Percentiles rank a stretch among this genome's conserved stretches.
These are phyloP conservation scores for Myanophis thanlyinensis DNA, from an alignment of 2,113 vertebrate species.

Conservation along the genomic window DNA sequence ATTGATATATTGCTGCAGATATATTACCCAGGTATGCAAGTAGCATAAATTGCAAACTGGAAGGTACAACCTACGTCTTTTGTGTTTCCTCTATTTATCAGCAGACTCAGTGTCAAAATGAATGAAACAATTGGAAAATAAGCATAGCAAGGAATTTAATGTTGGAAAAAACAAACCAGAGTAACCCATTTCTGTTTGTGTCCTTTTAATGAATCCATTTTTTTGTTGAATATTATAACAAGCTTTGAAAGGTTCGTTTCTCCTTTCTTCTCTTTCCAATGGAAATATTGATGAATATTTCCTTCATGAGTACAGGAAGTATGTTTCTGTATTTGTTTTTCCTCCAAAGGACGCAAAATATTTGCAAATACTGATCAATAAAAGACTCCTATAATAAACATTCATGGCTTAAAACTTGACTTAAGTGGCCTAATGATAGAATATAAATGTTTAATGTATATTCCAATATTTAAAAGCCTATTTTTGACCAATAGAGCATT, in stretches of 20 bases:
- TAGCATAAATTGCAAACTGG: not conserved
- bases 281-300: conserved; percentile 51
- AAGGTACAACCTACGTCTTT: not conserved
- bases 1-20: not conserved
- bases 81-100: conserved; percentile 21
- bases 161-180: conserved; percentile 36
- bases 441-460: conserved; percentile 60
- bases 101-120: not conserved
- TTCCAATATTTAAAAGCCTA: conserved; percentile 37
- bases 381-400: conserved; percentile 55
- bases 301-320: conserved; percentile 17
- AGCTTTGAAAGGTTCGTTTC: conserved; percentile 48
- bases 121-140: not conserved
- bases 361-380: conserved; percentile 58
- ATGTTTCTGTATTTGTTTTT: conserved; percentile 51
- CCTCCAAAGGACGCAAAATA: conserved; percentile 51
- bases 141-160: conserved; percentile 12
- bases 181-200: conserved; percentile 42
- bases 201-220: conserved; percentile 39
- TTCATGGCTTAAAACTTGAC: conserved; percentile 49
- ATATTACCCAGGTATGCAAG: too few species aligned
- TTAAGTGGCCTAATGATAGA: conserved; percentile 53
- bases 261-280: conserved; percentile 37
- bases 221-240: conserved; percentile 43
- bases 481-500: conserved; percentile 22